phyloP scores from a whole-genome alignment of 1,140 invertebrate genomes.

The Bacillus rossius region DNA sequence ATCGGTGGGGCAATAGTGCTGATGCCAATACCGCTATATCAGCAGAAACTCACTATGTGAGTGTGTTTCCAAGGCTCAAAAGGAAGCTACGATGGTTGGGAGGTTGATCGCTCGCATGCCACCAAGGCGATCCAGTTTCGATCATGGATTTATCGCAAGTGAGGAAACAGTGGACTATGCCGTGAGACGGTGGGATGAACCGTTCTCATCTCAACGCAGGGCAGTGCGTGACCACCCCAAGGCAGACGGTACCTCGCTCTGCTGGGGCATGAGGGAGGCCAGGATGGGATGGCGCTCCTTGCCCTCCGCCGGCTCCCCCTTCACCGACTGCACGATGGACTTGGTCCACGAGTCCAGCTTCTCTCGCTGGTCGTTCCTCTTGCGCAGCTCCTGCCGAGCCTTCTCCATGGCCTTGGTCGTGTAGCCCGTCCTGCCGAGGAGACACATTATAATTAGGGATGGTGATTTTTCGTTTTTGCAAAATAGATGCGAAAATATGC shows the following conservation, averaged over 20 bases:
- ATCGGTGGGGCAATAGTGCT: too few relatives aligned
- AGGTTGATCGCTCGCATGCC: too few relatives aligned
- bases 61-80: too few relatives aligned
- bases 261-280: constrained; percentile 38
- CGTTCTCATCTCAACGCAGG: background rate
- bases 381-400: constrained; percentile 41
- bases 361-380: constrained; percentile 45
- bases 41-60: too few relatives aligned
- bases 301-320: constrained; percentile 10
- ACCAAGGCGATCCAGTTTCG: too few relatives aligned
- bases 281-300: constrained; percentile 27
- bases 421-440: constrained; percentile 57
- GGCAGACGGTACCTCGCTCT: constrained; percentile 24
- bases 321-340: constrained; percentile 20
- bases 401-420: constrained; percentile 58
- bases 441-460: too few relatives aligned
- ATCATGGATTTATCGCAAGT: too few relatives aligned
- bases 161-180: too few relatives aligned
- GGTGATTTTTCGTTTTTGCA: too few relatives aligned
- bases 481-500: too few relatives aligned
- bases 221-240: background rate
- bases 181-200: background rate
- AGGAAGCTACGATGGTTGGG: too few relatives aligned
- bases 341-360: constrained; percentile 47
- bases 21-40: too few relatives aligned